These are phyloP conservation scores for Dendrocopos noguchii DNA, from an alignment of 2,113 vertebrate species.

Conservation along the genomic window DNA sequence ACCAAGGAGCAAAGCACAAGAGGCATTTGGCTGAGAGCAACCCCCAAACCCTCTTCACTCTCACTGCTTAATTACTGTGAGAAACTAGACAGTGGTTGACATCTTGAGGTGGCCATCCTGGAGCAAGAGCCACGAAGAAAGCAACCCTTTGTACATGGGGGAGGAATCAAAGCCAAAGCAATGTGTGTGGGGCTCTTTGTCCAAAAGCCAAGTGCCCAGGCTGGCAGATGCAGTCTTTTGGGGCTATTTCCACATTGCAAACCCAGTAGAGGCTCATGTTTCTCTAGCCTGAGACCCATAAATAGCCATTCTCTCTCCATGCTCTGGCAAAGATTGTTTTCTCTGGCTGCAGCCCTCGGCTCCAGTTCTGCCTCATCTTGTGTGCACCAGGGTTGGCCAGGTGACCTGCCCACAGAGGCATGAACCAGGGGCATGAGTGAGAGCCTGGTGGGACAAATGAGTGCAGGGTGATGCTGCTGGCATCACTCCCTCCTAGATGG, in stretches of 20 bases:
- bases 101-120: background rate
- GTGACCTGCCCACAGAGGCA: background rate
- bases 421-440: background rate
- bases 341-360: background rate
- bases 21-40: background rate
- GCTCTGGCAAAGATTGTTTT: constrained; percentile 6
- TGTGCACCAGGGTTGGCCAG: background rate
- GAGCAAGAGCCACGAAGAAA: background rate
- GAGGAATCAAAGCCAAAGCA: background rate
- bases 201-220: background rate
- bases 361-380: background rate
- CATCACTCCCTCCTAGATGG: no score
- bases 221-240: background rate
- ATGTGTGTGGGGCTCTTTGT: background rate
- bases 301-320: background rate
- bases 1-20: background rate
- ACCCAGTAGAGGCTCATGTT: background rate
- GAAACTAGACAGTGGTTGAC: background rate
- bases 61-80: background rate
- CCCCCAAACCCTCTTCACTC: background rate
- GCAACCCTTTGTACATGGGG: background rate
- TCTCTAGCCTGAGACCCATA: background rate
- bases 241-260: background rate
- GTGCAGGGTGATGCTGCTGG: no score
- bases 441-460: background rate